These are phyloP conservation scores for Salticus scenicus DNA, from an alignment of 2,888 invertebrate species.

Conservation along the genomic window DNA sequence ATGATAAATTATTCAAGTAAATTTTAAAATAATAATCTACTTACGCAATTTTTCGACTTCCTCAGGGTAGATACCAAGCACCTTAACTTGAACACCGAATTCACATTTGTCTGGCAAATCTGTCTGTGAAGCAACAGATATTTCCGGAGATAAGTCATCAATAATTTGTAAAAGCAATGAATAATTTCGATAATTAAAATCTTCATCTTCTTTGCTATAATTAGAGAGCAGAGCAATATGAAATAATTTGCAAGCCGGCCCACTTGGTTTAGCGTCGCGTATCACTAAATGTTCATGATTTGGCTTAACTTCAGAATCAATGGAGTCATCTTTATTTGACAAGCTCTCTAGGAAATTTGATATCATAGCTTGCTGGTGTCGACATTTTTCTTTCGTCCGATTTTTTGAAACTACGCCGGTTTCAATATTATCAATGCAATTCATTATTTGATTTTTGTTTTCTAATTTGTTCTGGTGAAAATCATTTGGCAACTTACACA, in stretches of 20 bases:
- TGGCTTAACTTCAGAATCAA: not conserved
- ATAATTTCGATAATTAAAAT: not conserved
- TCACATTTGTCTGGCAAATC: not conserved
- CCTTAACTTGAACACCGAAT: not conserved
- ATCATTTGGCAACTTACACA: not conserved
- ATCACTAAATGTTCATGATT: not conserved
- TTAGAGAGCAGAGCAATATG: not conserved
- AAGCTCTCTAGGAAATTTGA: not conserved
- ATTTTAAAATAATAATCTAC: no score
- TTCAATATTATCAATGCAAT: not conserved
- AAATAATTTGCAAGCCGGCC: not conserved
- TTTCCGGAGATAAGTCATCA: no score
- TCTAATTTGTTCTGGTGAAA: not conserved
- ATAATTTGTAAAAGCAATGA: constrained; percentile 18
- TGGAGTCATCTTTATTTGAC: not conserved
- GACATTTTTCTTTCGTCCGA: not conserved
- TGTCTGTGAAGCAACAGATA: not conserved
- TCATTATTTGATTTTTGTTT: not conserved
- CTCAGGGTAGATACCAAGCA: constrained; percentile 24
- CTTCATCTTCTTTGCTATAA: not conserved
- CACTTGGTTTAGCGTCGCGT: no score
- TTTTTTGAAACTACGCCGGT: not conserved
- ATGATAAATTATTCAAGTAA: no score
- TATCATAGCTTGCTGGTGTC: not conserved
- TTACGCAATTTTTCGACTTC: not conserved